Conservation (phyloP, 2,113 vertebrate genomes). For the Nycticryphes semicollaris region DNA sequence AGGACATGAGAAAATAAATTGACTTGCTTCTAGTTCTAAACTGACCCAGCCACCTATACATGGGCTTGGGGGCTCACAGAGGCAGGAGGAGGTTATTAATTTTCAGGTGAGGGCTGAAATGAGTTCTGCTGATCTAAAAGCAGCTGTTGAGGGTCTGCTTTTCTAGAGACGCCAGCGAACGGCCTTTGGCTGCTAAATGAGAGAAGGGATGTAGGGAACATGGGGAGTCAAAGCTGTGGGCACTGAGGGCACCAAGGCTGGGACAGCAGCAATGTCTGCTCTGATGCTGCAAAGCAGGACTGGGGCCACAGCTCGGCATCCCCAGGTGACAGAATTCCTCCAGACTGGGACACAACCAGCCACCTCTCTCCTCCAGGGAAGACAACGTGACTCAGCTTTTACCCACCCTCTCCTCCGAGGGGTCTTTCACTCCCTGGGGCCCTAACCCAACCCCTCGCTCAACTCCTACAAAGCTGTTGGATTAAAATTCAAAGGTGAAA, state of each 20-base stretch:
- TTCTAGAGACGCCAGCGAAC: neutral
- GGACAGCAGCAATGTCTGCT: neutral
- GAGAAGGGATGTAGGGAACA: neutral
- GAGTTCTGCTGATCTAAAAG: neutral
- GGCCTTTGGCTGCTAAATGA: neutral
- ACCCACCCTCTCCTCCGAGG: neutral
- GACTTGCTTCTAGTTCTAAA: neutral
- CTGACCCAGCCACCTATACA: neutral
- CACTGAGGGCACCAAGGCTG: accelerated
- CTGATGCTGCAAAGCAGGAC: neutral
- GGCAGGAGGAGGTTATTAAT: neutral
- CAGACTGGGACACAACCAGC: neutral
- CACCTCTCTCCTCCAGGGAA: neutral
- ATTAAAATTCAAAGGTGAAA: conserved; percentile 68
- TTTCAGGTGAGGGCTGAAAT: neutral
- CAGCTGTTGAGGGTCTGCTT: neutral
- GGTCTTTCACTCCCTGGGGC: neutral
- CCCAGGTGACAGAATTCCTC: neutral
- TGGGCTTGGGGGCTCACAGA: neutral
- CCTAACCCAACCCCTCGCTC: neutral
- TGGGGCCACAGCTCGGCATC: neutral
- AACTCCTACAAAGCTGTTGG: conserved; percentile 27
- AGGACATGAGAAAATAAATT: neutral
- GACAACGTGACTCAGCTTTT: neutral
- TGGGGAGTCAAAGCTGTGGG: neutral